Conservation (phyloP, 2,888 invertebrate species). For the Caenorhabditis drosophilae region DNA sequence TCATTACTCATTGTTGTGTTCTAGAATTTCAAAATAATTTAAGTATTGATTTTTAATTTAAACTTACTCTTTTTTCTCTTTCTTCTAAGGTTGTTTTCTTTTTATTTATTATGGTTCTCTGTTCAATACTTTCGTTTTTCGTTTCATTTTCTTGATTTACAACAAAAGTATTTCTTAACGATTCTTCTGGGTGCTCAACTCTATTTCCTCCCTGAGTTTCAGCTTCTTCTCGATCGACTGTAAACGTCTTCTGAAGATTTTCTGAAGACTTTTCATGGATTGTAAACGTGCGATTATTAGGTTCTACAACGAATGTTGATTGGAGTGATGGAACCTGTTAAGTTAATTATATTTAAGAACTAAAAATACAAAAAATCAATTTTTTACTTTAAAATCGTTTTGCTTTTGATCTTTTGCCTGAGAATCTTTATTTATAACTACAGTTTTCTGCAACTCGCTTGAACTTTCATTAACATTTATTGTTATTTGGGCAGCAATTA, state of each 20-base stretch:
- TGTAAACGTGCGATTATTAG: too few species aligned
- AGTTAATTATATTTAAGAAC: not conserved
- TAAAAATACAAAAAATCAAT: too few species aligned
- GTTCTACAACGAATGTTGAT: not conserved
- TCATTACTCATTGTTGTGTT: not conserved
- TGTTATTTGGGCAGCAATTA: too few species aligned
- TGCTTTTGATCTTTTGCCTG: too few species aligned
- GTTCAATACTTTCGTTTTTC: not conserved
- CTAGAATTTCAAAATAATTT: not conserved
- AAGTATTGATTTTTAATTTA: not conserved
- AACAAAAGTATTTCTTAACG: not conserved
- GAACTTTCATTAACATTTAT: too few species aligned
- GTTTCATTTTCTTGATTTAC: not conserved
- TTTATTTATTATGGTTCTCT: not conserved
- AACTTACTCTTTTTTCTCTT: not conserved
- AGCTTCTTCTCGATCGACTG: constrained; percentile 1
- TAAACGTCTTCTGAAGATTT: constrained; percentile 11
- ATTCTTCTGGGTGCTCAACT: too few species aligned
- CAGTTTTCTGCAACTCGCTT: constrained; percentile 1
- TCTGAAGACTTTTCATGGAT: too few species aligned
- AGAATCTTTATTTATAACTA: not conserved
- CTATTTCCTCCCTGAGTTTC: constrained; percentile 1
- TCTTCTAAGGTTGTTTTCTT: constrained; percentile 4
- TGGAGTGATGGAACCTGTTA: not conserved
- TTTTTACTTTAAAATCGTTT: too few species aligned